Evolutionary conservation across 2,113 vertebrate genomes (phyloP), one percentile per base, ranked within the genome.

Genomic region (Paratilapia polleni): DNA sequence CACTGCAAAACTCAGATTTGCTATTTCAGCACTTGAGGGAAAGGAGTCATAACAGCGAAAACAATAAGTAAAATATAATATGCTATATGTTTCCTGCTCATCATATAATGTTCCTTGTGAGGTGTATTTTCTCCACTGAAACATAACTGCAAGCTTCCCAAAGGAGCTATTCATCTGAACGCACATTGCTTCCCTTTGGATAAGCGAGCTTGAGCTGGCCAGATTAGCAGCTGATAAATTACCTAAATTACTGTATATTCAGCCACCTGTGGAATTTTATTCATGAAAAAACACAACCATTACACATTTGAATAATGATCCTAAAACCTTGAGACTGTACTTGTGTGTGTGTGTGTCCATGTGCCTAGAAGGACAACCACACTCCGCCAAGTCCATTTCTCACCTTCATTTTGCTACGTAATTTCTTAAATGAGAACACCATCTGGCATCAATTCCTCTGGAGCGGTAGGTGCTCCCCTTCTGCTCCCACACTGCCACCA

Each of bases 371-470:
- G 60, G 58, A 54, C 63, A 70, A 73, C 78, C 82, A 60, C 52
- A 57, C 62, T 66, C 83, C 20, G 41, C 56, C 77, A 47, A 70
- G 76, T 80, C 70, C 15, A 81, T 86, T 86, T 90, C 36, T 86
- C 68, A 74, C 66, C 88, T 87, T 84, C 81, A 68, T 90, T 92
- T 93, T 88, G 83, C 68, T 34, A 59, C 73, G 78, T 88, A 83
- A 94, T 93, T 92, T 92, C 81, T 89, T 89, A 91, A 92, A 82
- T 84, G 83, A 87, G 85, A 88, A 76, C 79, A 87, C 92, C 93
- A 95, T 93, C 92, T 94, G 94, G 90, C 79, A 81, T 84, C 78
- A 74, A 59, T 87, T 90, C 82, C 81, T 87, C 63, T 52, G 79
- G 68, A 86, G 76, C 34, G 12, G 62, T 36, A 66, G 68, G 60